Conservation (phyloP, 1,140 invertebrate species). For the Coenobita brevimanus region DNA sequence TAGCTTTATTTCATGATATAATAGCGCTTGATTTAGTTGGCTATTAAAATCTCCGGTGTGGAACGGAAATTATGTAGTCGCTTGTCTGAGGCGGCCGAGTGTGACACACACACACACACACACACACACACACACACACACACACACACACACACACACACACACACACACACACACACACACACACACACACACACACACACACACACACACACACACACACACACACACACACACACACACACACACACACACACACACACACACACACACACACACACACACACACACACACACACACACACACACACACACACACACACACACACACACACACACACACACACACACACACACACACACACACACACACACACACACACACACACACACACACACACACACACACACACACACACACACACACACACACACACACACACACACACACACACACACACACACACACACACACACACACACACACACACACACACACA, state of each 20-base stretch:
- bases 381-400: slow-evolving; percentile 32
- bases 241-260: slow-evolving; percentile 9
- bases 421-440: slow-evolving; percentile 28
- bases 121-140: background rate
- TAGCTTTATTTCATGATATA: slow-evolving; percentile 32
- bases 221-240: background rate
- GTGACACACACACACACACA: slow-evolving; percentile 7
- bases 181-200: slow-evolving; percentile 31
- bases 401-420: slow-evolving; percentile 26
- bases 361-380: background rate
- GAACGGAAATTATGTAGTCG: slow-evolving; percentile 16
- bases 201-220: too few relatives aligned
- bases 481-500: background rate
- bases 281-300: background rate
- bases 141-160: background rate
- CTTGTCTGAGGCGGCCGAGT: background rate
- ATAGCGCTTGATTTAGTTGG: slow-evolving; percentile 25
- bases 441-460: too few relatives aligned
- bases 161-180: slow-evolving; percentile 21
- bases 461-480: too few relatives aligned
- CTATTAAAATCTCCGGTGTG: slow-evolving; percentile 14
- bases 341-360: background rate
- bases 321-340: background rate
- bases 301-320: too few relatives aligned
- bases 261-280: slow-evolving; percentile 4